Evolutionary conservation across 2,888 invertebrate genomes (phyloP).

Genomic region (Synanthedon formicaeformis): DNA sequence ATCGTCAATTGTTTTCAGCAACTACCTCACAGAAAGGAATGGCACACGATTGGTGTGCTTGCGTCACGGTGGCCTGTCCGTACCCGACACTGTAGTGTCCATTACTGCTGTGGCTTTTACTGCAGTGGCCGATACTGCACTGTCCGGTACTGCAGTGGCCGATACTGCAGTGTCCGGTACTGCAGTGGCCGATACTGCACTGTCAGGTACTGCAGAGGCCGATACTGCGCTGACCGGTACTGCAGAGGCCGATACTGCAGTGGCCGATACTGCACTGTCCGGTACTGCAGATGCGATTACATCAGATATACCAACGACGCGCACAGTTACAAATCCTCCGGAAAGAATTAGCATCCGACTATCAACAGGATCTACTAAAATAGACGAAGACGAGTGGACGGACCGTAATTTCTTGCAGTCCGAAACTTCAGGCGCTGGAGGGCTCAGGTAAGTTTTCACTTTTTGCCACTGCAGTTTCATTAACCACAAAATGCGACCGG

Average conservation of each 20-base stretch:
- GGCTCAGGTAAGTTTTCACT: constrained; percentile 31
- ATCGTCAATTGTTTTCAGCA: constrained; percentile 18
- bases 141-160: too few relatives aligned
- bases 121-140: too few relatives aligned
- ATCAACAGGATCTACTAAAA: constrained; percentile 66
- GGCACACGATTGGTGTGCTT: constrained; percentile 48
- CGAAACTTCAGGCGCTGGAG: constrained; percentile 66
- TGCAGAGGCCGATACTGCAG: too few relatives aligned
- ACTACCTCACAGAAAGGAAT: constrained; percentile 51
- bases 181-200: too few relatives aligned
- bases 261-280: too few relatives aligned
- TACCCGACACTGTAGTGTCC: constrained; percentile 4
- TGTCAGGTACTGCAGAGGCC: too few relatives aligned
- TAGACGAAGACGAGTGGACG: constrained; percentile 97
- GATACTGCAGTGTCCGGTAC: too few relatives aligned
- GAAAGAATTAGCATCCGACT: constrained; percentile 51
- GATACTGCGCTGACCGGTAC: too few relatives aligned
- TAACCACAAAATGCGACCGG: too few relatives aligned
- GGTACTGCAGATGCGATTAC: too few relatives aligned
- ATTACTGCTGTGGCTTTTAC: constrained; percentile 7
- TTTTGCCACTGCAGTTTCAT: too few relatives aligned
- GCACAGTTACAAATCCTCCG: constrained; percentile 27
- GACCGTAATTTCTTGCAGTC: constrained; percentile 91
- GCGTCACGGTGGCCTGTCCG: constrained; percentile 40
- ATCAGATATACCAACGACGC: constrained; percentile 11